These are phyloP conservation scores for Prionailurus viverrinus DNA, from an alignment of 2,113 vertebrate species.

Conservation along the genomic window DNA sequence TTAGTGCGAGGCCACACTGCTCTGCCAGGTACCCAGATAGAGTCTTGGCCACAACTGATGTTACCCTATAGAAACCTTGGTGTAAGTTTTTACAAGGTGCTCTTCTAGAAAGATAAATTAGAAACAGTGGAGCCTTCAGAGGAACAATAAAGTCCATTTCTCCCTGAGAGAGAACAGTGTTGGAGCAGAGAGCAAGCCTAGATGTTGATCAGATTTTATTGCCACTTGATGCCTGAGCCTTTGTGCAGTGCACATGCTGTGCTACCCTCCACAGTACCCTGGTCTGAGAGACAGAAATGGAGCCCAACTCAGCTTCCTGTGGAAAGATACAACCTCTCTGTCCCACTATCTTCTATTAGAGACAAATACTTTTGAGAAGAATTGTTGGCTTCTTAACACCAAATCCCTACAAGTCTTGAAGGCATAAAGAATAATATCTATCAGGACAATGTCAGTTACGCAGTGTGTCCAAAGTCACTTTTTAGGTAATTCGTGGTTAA, in stretches of 20 bases:
- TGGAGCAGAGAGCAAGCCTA: background rate
- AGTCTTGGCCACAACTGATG: background rate
- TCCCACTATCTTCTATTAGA: background rate
- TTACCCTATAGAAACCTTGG: background rate
- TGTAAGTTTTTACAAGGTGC: background rate
- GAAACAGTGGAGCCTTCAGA: background rate
- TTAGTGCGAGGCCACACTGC: background rate
- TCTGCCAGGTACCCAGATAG: background rate
- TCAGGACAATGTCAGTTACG: background rate
- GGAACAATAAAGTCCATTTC: background rate
- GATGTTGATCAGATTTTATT: background rate
- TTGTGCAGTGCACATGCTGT: background rate
- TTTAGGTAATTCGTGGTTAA: background rate
- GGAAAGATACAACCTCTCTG: background rate
- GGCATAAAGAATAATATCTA: background rate
- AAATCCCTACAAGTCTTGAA: background rate
- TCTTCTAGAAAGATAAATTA: background rate
- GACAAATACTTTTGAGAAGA: conserved; percentile 30
- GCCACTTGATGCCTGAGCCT: background rate
- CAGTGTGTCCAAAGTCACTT: background rate
- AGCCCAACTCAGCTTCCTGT: background rate
- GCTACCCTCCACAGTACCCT: background rate
- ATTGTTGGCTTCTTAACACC: background rate
- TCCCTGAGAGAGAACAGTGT: background rate
- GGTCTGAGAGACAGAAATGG: background rate